Percentiles rank a stretch among this genome's conserved stretches.
phyloP scores from a whole-genome alignment of 1,140 invertebrate species.

The Caenorhabditis tropicalis region DNA sequence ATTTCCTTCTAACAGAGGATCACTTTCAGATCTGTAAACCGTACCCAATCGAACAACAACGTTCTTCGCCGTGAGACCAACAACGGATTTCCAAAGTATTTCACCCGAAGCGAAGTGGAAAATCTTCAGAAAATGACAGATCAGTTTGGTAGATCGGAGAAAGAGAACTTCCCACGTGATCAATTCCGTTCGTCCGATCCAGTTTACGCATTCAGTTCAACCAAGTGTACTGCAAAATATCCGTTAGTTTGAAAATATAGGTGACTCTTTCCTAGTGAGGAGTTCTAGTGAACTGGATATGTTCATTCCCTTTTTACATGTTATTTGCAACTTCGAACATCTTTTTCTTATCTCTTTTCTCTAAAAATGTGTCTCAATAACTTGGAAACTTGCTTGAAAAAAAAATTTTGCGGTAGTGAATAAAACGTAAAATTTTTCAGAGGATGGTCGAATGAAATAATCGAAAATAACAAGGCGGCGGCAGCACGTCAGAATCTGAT shows the following conservation, averaged over 20 bases:
- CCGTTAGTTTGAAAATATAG: not conserved
- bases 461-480: not conserved
- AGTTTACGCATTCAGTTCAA: not conserved
- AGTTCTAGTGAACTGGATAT: too few relatives aligned
- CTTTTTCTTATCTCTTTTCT: too few relatives aligned
- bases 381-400: too few relatives aligned
- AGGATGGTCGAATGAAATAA: not conserved
- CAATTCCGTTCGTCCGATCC: not conserved
- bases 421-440: not conserved
- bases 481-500: not conserved
- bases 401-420: too few relatives aligned
- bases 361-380: too few relatives aligned
- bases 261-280: not conserved
- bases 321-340: too few relatives aligned
- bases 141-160: not conserved
- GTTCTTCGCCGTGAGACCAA: not conserved
- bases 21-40: not conserved
- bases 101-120: conserved; percentile 14
- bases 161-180: not conserved
- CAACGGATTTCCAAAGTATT: not conserved
- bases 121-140: conserved; percentile 7
- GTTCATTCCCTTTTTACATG: too few relatives aligned
- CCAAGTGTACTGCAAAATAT: not conserved
- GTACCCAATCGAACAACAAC: not conserved
- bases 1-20: not conserved